phyloP scores from a whole-genome alignment of 2,888 invertebrate genomes.

The Drosophila glabriapex region DNA sequence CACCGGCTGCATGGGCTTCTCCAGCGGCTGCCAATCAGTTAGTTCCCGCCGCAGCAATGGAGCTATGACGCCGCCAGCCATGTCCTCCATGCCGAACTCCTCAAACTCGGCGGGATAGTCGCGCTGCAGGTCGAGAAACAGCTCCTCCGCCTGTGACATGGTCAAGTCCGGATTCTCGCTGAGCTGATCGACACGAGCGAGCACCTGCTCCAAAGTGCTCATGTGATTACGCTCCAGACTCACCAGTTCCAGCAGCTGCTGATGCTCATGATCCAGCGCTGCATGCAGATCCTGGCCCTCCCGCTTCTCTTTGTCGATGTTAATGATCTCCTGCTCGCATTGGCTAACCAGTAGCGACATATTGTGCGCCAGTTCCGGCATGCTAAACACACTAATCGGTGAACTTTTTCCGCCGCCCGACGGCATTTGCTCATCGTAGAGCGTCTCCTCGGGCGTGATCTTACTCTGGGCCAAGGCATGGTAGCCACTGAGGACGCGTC shows the following conservation, averaged over 20 bases:
- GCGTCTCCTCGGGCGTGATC: slow-evolving; percentile 86
- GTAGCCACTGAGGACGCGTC: slow-evolving; percentile 95
- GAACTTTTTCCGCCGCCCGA: slow-evolving; percentile 68
- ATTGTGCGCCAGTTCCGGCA: slow-evolving; percentile 97
- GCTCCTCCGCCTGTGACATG: slow-evolving; percentile 85
- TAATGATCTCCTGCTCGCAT: slow-evolving; percentile 97
- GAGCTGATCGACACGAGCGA: slow-evolving; percentile 88
- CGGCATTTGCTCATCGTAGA: slow-evolving; percentile 87
- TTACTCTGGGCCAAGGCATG: slow-evolving; percentile 93
- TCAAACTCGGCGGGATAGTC: slow-evolving; percentile 92
- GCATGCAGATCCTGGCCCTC: slow-evolving; percentile 92
- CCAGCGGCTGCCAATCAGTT: slow-evolving; percentile 92
- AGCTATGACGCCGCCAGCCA: slow-evolving; percentile 93
- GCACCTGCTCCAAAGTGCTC: slow-evolving; percentile 89
- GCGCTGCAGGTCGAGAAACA: slow-evolving; percentile 86
- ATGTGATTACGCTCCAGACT: slow-evolving; percentile 91
- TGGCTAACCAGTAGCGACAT: slow-evolving; percentile 95
- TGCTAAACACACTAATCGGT: slow-evolving; percentile 87
- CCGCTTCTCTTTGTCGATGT: slow-evolving; percentile 91
- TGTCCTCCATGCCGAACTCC: slow-evolving; percentile 92
- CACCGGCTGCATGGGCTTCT: slow-evolving; percentile 88
- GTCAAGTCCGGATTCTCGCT: slow-evolving; percentile 83
- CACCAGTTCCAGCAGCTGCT: slow-evolving; percentile 89
- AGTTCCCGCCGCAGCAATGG: slow-evolving; percentile 92
- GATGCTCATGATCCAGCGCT: slow-evolving; percentile 92